phyloP scores from a whole-genome alignment of 1,140 invertebrate species.

The Ceratitis capitata region DNA sequence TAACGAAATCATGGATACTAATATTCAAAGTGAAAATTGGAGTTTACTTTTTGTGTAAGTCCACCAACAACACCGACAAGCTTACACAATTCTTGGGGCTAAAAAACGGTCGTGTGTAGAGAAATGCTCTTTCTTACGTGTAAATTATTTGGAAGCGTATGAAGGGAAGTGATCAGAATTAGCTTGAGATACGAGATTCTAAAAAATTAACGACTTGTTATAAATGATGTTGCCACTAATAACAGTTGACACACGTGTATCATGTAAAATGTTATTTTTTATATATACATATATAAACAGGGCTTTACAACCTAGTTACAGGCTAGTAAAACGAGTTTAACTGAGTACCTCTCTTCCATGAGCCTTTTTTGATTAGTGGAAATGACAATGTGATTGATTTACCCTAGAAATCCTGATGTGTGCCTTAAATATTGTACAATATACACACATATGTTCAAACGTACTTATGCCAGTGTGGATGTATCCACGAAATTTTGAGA shows the following conservation, averaged over 20 bases:
- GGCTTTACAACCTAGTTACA: conserved; percentile 66
- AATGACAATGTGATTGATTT: neutral
- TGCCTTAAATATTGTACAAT: no score
- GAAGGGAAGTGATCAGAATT: conserved; percentile 19
- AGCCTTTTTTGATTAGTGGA: neutral
- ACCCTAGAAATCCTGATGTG: neutral
- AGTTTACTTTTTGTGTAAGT: conserved; percentile 48
- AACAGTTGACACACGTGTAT: neutral
- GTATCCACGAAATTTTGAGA: neutral
- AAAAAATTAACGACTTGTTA: conserved; percentile 54
- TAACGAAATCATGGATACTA: conserved; percentile 47
- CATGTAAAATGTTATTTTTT: neutral
- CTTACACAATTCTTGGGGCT: neutral
- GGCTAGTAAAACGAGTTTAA: conserved; percentile 65
- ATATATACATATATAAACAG: conserved; percentile 53
- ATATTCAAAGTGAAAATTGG: conserved; percentile 49
- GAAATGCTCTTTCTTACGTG: neutral
- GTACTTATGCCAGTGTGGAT: neutral
- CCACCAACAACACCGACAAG: conserved; percentile 42
- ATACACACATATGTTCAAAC: neutral
- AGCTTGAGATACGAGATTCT: conserved; percentile 56
- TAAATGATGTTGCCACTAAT: neutral
- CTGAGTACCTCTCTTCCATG: neutral
- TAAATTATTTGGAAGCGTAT: neutral
- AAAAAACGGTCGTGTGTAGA: neutral